Base-by-base conservation (phyloP, 2,797 vertebrate genomes). In the Scleropages formosus region DNA sequence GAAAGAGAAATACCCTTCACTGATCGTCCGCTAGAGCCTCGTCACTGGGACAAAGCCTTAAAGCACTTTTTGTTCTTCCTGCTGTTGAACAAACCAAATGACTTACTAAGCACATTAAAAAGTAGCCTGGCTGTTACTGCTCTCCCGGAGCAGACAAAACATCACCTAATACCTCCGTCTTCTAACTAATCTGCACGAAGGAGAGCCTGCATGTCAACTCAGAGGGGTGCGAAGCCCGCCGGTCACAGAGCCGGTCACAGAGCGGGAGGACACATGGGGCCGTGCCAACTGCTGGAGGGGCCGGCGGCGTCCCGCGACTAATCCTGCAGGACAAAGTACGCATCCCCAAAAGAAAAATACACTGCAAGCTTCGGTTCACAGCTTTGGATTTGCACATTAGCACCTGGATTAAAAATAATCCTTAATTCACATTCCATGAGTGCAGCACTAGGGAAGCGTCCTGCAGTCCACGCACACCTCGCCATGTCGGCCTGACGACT, bases 381-480 rank as follows among this genome's bases (percentile, higher is more conserved):
- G 82, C 84, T 86, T 87, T 83, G 82, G 71, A 84, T 78, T 77
- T 78, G 73, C 80, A 81, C 80, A 85, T 85, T 88, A 83, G 80
- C 77, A 81, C 86, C 78, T 67, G 89, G 91, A 91, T 93, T 90
- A 92, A 22, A 75, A 75, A 78, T 87, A 88, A 92, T 85, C 88
- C 88, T 84, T 86, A 80, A 80, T 84, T 93, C 90, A 91, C 91
- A 93, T 93, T 93, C 92, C 91, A 92, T 91, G 79, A 91, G 89
- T 89, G 89, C 90, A 91, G 75, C 75, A 70, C 74, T 63, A 82
- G 87, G 82, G 76, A 83, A 80, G 74, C 78, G 79, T 78, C 84
- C n/a, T n/a, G n/a, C n/a, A n/a, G n/a, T n/a, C n/a, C n/a, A 65
- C 63, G 16, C 26, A 65, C 27, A 65, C 44, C 15, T 39, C 27